Evolutionary conservation across 1,140 invertebrate species (phyloP), one percentile per base, ranked within the genome.

Genomic region (Drosophila asahinai): DNA sequence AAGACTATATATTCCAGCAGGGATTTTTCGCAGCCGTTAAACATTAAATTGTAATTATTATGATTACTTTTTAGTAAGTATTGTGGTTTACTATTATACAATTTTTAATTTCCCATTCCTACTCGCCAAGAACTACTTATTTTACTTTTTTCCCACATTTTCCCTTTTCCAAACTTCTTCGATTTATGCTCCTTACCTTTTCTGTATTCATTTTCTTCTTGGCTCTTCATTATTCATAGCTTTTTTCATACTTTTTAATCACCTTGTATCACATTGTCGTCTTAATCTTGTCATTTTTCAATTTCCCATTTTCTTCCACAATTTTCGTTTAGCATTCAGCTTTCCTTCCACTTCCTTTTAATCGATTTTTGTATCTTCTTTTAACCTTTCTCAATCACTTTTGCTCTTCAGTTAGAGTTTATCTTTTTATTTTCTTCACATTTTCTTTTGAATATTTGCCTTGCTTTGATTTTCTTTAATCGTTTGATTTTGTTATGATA

Each of bases 271-370:
- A 54, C 51, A 54, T n/a, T 62, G 11, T 58, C 38, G n/a, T 40
- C 62, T 27, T 59, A 22, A 12, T 27, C 36, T 64, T n/a, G 17
- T 25, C 38, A 65, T 33, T 61, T 65, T 61, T 43, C 55, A 43
- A 65, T 65, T 65, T 65, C 40, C 63, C 59, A 22, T 36, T 36
- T 43, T 36, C 33, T 64, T 60, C 25, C 25, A 17, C 57, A 43
- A 33, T 65, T 60, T 61, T 59, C 33, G 2, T 43, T 59, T 30
- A 36, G 8, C 54, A 30, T 8, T 64, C 11, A 12, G n/a, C 30
- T 19, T 47, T 33, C 25, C 14, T 60, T 30, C 3, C 25, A 15
- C 40, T 57, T 27, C 38, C 38, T 17, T 15, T 59, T 15, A 43
- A 62, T 65, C 63, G 63, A 45, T 62, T 36, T 62, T 45, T 62